A percentile compares a stretch with the other conserved stretches of the same genome.
Evolutionary conservation across 1,140 invertebrate species (phyloP).

Genomic region (Drosophila lini): DNA sequence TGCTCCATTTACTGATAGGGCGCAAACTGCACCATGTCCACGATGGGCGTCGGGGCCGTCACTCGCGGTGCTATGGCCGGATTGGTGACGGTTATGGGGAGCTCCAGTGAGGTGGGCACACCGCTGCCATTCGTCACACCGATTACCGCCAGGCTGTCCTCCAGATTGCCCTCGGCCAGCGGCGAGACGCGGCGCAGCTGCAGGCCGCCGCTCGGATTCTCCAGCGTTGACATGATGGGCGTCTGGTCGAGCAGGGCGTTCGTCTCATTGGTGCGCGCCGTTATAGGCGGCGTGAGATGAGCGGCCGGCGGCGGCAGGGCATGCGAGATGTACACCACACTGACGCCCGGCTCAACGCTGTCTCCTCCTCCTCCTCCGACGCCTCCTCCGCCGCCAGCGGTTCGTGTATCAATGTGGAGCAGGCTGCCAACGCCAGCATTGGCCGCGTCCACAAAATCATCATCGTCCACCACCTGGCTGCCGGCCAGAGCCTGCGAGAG

Average conservation of each 20-base stretch:
- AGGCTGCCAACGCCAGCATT: slow-evolving; percentile 52
- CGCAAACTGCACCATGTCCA: slow-evolving; percentile 53
- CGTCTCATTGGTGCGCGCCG: slow-evolving; percentile 86
- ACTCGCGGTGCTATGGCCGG: slow-evolving; percentile 86
- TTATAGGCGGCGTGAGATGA: slow-evolving; percentile 67
- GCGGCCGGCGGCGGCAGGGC: slow-evolving; percentile 26
- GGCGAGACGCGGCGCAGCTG: slow-evolving; percentile 51
- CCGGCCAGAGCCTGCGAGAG: slow-evolving; percentile 88
- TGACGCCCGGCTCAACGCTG: neutral
- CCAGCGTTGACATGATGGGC: slow-evolving; percentile 91
- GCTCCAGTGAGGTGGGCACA: slow-evolving; percentile 87
- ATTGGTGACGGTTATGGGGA: slow-evolving; percentile 89
- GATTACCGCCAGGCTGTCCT: slow-evolving; percentile 86
- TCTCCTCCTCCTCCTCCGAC: neutral
- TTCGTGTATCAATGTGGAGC: slow-evolving; percentile 66
- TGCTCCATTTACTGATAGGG: slow-evolving; percentile 48
- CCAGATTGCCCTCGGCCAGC: slow-evolving; percentile 78
- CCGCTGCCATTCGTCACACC: slow-evolving; percentile 85
- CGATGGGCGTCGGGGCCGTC: slow-evolving; percentile 4
- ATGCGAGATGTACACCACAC: slow-evolving; percentile 37
- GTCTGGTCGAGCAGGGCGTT: slow-evolving; percentile 89
- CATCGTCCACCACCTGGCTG: slow-evolving; percentile 43
- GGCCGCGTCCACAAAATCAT: slow-evolving; percentile 32
- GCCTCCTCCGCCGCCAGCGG: neutral
- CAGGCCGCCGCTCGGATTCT: slow-evolving; percentile 85